Evolutionary conservation across 2,113 vertebrate genomes (phyloP), one percentile per base, ranked within the genome.

Genomic region (Sorex fumeus): DNA sequence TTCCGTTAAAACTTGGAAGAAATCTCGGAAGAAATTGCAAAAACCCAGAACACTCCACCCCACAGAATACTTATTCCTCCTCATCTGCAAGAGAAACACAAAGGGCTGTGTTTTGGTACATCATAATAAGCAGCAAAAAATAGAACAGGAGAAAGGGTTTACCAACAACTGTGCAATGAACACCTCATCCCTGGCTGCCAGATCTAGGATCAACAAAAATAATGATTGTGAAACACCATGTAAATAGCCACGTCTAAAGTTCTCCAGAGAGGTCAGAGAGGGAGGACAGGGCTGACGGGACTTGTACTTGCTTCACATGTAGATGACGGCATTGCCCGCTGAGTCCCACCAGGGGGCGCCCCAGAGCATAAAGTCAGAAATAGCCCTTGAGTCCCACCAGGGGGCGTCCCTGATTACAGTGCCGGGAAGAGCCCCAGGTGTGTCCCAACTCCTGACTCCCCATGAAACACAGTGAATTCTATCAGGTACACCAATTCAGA

Each of bases 1-100:
- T 87, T 27, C 60, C 50, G 71, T 32, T 50, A 21, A 79, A 84
- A 93, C 64, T 30, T 30, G 71, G 50, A 88, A 53, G n/a, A 88
- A 94, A 94, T 25, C 30, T 82, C 1, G 72, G 62, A 25, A 90
- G 34, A 80, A 87, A 53, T 0, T n/a, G 25, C 27, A 74, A 75
- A 91, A 18, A 16, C 1, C 40, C n/a, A 81, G 47, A 62, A 84
- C 71, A 82, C 15, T n/a, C 27, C 36, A 70, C 69, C 34, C 28
- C 32, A 32, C 23, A 66, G 66, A 36, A 75, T 64, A 77, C 2
- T 79, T 21, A 43, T 21, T 32, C 47, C 57, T 75, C 70, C 47
- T 71, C 45, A 30, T 40, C 23, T 79, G 18, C 50, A 25, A 13
- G 5, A 75, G 25, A 80, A 23, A 62, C 8, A n/a, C 21, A 21